These are phyloP conservation scores for Caenorhabditis imperialis DNA, from an alignment of 2,888 invertebrate genomes.

Conservation along the genomic window DNA sequence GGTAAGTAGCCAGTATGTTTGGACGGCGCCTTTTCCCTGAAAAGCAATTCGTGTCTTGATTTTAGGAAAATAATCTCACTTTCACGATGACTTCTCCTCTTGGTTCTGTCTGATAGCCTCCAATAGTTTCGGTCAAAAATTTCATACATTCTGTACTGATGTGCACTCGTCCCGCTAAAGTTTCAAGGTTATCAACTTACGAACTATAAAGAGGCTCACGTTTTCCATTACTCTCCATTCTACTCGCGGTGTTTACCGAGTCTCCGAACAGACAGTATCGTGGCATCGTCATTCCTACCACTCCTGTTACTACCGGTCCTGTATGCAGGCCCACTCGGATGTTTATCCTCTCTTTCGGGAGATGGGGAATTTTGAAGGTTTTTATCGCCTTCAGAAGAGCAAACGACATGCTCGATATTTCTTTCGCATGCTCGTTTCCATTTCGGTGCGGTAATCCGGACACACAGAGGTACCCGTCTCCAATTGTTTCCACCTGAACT, in stretches of 20 bases:
- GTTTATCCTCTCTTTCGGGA: constrained; percentile 71
- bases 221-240: constrained; percentile 76
- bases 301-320: constrained; percentile 68
- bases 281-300: constrained; percentile 71
- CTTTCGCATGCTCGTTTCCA: constrained; percentile 70
- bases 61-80: constrained; percentile 28
- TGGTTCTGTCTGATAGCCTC: constrained; percentile 73
- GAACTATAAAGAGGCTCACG: too few relatives aligned
- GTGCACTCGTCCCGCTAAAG: constrained; percentile 72
- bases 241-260: constrained; percentile 73
- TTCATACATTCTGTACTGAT: constrained; percentile 72
- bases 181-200: background rate
- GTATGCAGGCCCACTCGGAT: constrained; percentile 73
- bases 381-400: constrained; percentile 64
- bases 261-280: constrained; percentile 76
- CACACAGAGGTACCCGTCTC: constrained; percentile 73
- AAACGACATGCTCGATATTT: constrained; percentile 70
- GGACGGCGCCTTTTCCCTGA: constrained; percentile 66
- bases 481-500: constrained; percentile 69
- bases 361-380: constrained; percentile 68
- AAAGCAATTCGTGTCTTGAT: constrained; percentile 7
- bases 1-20: constrained; percentile 65
- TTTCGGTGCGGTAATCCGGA: constrained; percentile 74
- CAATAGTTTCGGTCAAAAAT: constrained; percentile 71
- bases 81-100: constrained; percentile 76